Evolutionary conservation across 2,797 vertebrate genomes (phyloP), one percentile per base, ranked within the genome.

Genomic region (Coregonus suidteri): DNA sequence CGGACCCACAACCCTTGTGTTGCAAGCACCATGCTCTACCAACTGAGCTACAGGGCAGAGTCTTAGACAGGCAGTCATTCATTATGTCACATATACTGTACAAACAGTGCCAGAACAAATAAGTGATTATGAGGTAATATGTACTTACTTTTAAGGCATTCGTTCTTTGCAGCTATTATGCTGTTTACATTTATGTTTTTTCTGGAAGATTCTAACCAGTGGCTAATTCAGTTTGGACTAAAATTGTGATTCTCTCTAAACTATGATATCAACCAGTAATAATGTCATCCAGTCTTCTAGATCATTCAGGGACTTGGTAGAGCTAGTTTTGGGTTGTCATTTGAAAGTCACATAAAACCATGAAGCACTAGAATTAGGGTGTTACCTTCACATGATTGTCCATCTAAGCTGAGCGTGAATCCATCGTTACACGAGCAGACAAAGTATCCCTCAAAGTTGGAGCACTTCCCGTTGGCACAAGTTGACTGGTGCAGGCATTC

Each of bases 401-500:
- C 89, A 76, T 94, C 91, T 1, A 87, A 83, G 11, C 88, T 89
- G 0, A 89, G 85, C 30, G 76, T 80, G 56, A 92, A 95, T 11
- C 94, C 94, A 4, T 75, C 83, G 59, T 93, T 83, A 79, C 95
- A 95, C 0, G 80, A 89, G 66, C 94, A 95, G 85, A 88, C 78
- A 68, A 92, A 95, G 77, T 92, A 93, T 25, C 94, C 95, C 66
- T 94, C 92, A 0, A 89, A 88, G 85, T 95, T 95, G 82, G 84
- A 85, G 83, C 95, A 95, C 70, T 88, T 86, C 34, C 95, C 95
- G 6, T 95, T 91, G 54, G 77, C 76, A 65, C 95, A 95, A 71
- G 88, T 59, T 0, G 83, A 82, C 6, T 84, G 81, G 67, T 94
- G 88, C 73, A 87, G 89, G 83, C 95, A 95, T 75, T 95, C 95